Base-by-base conservation (phyloP, 1,140 invertebrate species). In the Oedothorax gibbosus region DNA sequence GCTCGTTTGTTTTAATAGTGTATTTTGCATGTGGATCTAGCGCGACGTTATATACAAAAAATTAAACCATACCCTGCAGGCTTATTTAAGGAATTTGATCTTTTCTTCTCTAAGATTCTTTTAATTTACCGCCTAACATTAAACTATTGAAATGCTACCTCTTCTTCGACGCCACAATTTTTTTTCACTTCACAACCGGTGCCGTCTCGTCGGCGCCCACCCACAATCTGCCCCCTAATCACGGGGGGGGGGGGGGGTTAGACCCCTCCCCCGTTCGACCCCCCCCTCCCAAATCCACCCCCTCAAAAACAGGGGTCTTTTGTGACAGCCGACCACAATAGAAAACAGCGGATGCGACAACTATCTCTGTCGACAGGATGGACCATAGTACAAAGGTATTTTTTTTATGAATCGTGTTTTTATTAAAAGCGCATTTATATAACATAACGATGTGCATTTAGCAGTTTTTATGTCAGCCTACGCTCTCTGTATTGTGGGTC, bases 161-260 rank as follows among this genome's bases (percentile, higher is more conserved):
- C 35, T 5, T 35, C 35, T 35, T 35, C 18, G 49, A 81, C 57
- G 66, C 71, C 8, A 56, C 14, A 69, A 68, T 62, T 62, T 69
- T 51, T 75, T 60, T 69, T 77, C 49, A 50, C 66, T 65, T 50
- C 10, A n/a, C n/a, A 57, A 49, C 18, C 62, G 69, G 78, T 81
- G 71, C 72, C 76, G 56, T 50, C 49, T 71, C 53, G 66, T 60
- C 72, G 72, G 21, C 72, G 73, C 62, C 76, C 85, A 76, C 85
- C 76, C 78, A 76, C 85, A 80, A 77, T 86, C 85, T 86, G 65
- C 71, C 85, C 76, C 85, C 81, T 84, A 84, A 84, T 84, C 81
- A 76, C 14, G 20, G 54, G 64, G 66, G 72, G 78, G 78, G 21
- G 57, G 11, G 51, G n/a, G 11, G 15, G 7, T 57, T 49, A 12